A percentile compares a stretch with the other conserved stretches of the same genome.
Evolutionary conservation across 2,888 invertebrate genomes (phyloP).

Genomic region (Lepas anatifera): DNA sequence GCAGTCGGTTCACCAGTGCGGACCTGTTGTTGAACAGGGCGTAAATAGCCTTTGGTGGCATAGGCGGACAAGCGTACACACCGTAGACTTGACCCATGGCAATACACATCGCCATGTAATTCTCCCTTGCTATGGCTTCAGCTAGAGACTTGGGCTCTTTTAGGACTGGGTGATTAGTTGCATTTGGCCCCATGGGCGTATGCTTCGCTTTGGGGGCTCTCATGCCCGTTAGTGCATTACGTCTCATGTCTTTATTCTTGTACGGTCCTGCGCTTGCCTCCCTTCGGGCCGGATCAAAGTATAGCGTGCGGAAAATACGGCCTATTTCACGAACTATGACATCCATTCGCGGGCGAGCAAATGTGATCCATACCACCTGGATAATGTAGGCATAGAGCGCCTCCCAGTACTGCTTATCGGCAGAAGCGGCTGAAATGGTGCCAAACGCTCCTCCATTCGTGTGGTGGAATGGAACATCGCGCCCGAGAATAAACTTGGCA

Average conservation of each 20-base stretch:
- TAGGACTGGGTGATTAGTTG: too few relatives aligned
- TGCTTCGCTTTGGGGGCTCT: too few relatives aligned
- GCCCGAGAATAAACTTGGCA: neutral
- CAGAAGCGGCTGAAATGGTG: neutral
- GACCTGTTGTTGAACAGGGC: constrained; percentile 1
- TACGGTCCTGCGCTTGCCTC: neutral
- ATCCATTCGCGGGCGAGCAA: neutral
- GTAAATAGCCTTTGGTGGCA: neutral
- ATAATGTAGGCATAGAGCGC: neutral
- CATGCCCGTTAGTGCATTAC: neutral
- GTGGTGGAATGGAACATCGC: neutral
- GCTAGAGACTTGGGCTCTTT: neutral
- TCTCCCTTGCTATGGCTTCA: neutral
- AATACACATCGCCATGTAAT: neutral
- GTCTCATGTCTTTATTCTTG: neutral
- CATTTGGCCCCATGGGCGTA: neutral
- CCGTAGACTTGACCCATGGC: neutral
- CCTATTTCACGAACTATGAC: neutral
- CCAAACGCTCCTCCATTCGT: neutral
- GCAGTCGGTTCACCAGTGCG: neutral
- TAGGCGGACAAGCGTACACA: neutral
- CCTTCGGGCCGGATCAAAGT: neutral
- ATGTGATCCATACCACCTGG: neutral
- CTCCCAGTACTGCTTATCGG: neutral
- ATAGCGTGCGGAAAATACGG: neutral